phyloP scores from a whole-genome alignment of 53 echinoderm and acorn worm genomes.

The Holothuria scabra region DNA sequence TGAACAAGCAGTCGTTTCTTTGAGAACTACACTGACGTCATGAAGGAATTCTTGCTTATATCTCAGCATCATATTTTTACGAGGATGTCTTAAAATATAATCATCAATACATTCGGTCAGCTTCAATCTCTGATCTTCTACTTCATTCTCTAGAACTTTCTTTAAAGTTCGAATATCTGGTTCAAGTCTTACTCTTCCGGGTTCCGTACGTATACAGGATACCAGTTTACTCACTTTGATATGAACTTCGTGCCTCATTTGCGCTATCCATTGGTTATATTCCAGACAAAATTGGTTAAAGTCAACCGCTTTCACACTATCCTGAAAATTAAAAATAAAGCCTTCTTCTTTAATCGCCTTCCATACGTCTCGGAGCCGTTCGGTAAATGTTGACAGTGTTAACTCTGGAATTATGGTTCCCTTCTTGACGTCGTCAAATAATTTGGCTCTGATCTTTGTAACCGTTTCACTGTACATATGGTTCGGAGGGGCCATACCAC shows the following conservation, averaged over 20 bases:
- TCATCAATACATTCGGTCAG: background rate
- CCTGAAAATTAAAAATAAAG: slow-evolving; percentile 18
- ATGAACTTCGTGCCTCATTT: slow-evolving; percentile 23
- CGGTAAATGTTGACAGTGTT: slow-evolving; percentile 25
- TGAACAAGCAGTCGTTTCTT: background rate
- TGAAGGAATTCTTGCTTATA: slow-evolving; percentile 8
- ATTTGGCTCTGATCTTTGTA: background rate
- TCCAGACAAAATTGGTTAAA: slow-evolving; percentile 25
- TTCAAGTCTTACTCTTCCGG: no score
- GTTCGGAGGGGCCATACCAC: slow-evolving; percentile 33
- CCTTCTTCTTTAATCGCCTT: slow-evolving; percentile 13
- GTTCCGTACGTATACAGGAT: no score
- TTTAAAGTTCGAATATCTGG: no score
- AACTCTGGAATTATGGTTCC: slow-evolving; percentile 1
- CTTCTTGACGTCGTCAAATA: background rate
- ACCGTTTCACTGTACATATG: slow-evolving; percentile 18
- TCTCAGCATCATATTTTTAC: background rate
- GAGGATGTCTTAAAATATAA: slow-evolving; percentile 23
- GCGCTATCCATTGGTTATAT: slow-evolving; percentile 18
- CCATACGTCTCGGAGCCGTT: slow-evolving; percentile 27
- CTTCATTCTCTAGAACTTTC: background rate
- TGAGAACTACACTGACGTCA: background rate
- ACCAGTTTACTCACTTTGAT: no score
- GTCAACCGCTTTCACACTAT: slow-evolving; percentile 25
- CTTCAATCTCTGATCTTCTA: background rate